Evolutionary conservation across 2,888 invertebrate species (phyloP).

Genomic region (Chaitophorus viminalis): DNA sequence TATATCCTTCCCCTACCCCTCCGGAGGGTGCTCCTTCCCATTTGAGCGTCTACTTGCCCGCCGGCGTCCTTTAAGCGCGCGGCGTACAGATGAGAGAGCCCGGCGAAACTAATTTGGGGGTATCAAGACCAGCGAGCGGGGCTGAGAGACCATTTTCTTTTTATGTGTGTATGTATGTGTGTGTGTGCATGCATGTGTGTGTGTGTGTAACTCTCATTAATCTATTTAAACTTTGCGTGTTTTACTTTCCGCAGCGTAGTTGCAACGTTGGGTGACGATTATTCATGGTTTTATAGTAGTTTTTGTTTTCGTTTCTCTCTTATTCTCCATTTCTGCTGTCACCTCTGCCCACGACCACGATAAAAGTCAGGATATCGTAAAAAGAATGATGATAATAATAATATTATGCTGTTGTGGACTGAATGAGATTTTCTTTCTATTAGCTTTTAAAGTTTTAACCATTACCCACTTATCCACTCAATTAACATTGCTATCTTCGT

Average conservation of each 20-base stretch:
- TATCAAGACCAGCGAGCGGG: conserved; percentile 46
- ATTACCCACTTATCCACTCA: background rate
- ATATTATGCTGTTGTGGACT: background rate
- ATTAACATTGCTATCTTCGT: conserved; percentile 5
- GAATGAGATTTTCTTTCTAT: conserved; percentile 5
- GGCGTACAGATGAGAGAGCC: background rate
- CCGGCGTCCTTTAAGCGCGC: background rate
- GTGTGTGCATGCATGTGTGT: background rate
- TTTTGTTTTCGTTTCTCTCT: background rate
- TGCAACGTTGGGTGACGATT: conserved; percentile 29
- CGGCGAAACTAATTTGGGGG: conserved; percentile 52
- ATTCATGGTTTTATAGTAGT: conserved; percentile 17
- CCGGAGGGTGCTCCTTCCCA: background rate
- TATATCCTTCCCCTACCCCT: background rate
- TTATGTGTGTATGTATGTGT: background rate
- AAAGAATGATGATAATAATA: background rate
- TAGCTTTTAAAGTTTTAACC: background rate
- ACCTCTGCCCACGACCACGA: too few relatives aligned
- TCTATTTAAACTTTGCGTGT: conserved; percentile 54
- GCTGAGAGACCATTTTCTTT: background rate
- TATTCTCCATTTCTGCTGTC: too few relatives aligned
- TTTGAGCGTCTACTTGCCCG: background rate
- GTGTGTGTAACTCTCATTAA: conserved; percentile 41
- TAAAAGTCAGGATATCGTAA: background rate
- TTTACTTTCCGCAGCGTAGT: conserved; percentile 27